Conservation (phyloP, 2,888 invertebrate genomes). For the Rhyacophila evoluta region DNA sequence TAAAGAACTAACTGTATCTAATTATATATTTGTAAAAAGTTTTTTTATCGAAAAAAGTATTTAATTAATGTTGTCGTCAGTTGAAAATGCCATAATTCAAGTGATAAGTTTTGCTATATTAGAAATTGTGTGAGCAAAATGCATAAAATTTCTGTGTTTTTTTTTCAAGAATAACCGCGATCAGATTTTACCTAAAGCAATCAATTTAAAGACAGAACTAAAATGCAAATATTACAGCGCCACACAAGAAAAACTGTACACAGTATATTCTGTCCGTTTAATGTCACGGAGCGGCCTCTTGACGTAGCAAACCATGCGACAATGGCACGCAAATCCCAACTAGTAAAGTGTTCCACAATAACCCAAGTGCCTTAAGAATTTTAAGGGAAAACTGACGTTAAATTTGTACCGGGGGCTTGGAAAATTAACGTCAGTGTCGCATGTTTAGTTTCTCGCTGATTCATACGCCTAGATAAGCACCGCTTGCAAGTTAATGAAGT, state of each 20-base stretch:
- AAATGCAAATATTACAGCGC: conserved; percentile 52
- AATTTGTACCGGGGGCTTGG: neutral
- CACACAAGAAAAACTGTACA: conserved; percentile 46
- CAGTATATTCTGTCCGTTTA: conserved; percentile 43
- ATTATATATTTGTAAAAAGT: too few species aligned
- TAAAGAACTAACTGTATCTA: too few species aligned
- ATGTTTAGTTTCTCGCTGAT: conserved; percentile 45
- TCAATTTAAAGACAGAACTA: conserved; percentile 51
- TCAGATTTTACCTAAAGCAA: neutral
- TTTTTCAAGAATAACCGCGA: neutral
- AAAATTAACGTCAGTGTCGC: conserved; percentile 32
- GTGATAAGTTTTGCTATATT: too few species aligned
- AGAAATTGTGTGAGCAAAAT: too few species aligned
- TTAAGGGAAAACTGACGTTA: neutral
- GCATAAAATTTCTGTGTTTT: too few species aligned
- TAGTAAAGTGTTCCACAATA: neutral
- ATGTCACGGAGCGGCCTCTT: conserved; percentile 50
- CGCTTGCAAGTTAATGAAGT: conserved; percentile 56
- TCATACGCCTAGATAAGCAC: conserved; percentile 55
- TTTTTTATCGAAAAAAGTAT: too few species aligned
- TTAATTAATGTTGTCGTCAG: too few species aligned
- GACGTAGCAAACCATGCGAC: conserved; percentile 53
- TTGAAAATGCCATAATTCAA: too few species aligned
- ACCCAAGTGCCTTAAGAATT: conserved; percentile 11
- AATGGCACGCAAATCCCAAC: conserved; percentile 51